Conservation (phyloP, 2,888 invertebrate species). For the Mythimna loreyi region DNA sequence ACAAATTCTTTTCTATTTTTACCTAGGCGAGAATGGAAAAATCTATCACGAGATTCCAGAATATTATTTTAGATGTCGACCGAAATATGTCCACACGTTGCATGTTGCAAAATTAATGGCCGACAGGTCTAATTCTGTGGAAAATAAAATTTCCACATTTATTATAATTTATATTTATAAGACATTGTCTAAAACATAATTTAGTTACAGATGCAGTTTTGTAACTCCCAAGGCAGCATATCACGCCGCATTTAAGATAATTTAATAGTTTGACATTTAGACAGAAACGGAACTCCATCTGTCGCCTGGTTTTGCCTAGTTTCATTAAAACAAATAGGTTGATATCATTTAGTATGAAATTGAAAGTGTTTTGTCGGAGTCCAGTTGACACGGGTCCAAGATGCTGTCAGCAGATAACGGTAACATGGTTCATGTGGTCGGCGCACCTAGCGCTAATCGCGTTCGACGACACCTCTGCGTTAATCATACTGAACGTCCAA, state of each 20-base stretch:
- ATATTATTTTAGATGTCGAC: constrained; percentile 79
- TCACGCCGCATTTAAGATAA: neutral
- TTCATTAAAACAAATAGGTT: constrained; percentile 32
- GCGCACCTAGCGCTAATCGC: constrained; percentile 73
- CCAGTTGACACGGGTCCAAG: constrained; percentile 88
- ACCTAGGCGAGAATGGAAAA: constrained; percentile 65
- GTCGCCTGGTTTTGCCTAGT: neutral
- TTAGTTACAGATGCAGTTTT: constrained; percentile 12
- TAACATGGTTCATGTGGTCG: constrained; percentile 81
- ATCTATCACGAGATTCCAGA: constrained; percentile 72
- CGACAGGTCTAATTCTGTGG: constrained; percentile 70
- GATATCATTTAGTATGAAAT: constrained; percentile 69
- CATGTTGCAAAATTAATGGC: constrained; percentile 75
- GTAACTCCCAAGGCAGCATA: neutral
- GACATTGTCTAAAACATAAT: constrained; percentile 9
- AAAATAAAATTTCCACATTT: constrained; percentile 61
- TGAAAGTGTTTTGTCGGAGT: constrained; percentile 81
- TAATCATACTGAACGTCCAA: constrained; percentile 69
- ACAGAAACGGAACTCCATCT: neutral
- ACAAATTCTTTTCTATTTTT: constrained; percentile 58
- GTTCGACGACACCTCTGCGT: constrained; percentile 77
- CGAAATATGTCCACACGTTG: constrained; percentile 76
- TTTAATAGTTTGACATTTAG: neutral
- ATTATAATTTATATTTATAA: constrained; percentile 28
- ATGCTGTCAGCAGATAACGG: constrained; percentile 88